Evolutionary conservation across 2,797 vertebrate species (phyloP).

Genomic region (Parauchenoglanis punctatus): DNA sequence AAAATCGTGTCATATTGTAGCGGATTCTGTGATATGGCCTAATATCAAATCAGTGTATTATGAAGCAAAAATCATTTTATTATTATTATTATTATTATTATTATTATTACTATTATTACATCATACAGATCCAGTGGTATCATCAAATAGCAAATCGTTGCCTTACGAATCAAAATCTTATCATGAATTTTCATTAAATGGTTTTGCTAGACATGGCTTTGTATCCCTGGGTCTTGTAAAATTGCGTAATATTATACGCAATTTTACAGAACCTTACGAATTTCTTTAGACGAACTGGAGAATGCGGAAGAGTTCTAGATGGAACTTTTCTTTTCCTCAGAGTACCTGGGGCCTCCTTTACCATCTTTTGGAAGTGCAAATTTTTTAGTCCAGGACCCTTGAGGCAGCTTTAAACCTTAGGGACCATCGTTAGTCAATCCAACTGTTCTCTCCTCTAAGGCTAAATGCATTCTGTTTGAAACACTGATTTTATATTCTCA

Average conservation of each 20-base stretch:
- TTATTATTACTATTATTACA: no score
- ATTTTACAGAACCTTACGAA: not conserved
- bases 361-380: not conserved
- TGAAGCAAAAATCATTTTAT: not conserved
- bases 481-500: not conserved
- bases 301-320: no score
- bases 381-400: constrained; percentile 8
- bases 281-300: not conserved
- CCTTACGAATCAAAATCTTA: not conserved
- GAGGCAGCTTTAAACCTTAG: not conserved
- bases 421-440: not conserved
- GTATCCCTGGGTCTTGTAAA: not conserved
- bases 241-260: not conserved
- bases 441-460: not conserved
- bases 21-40: not conserved
- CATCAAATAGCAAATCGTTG: not conserved
- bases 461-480: constrained; percentile 10
- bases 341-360: not conserved
- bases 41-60: not conserved
- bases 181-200: not conserved
- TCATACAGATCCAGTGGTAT: not conserved
- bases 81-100: no score
- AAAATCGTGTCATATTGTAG: no score
- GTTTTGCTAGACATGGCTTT: not conserved
- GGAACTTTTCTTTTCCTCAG: not conserved